Base-by-base conservation (phyloP, 2,888 invertebrate genomes). In the Pocota personata region DNA sequence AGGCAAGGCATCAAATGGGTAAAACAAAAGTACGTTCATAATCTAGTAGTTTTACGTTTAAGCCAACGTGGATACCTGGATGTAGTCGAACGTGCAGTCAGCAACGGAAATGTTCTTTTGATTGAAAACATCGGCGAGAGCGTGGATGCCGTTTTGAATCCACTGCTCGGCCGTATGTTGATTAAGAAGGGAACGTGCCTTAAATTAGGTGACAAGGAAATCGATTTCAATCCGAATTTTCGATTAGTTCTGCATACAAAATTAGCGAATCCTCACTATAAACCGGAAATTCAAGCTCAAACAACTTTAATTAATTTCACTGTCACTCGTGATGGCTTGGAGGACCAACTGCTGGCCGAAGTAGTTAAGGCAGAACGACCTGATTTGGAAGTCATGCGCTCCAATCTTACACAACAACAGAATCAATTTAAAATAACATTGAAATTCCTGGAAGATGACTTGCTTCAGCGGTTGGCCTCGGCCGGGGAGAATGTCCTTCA, bases 211-310 rank as follows among this genome's bases (percentile, higher is more conserved):
- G 98, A 98, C 91, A 96, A 96, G 90, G 98, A 98, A 93, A 95
- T 98, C 30, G 98, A 98, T 91, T 98, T 95, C 91, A 95, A 97
- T 93, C 95, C 95, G 0, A 94, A 93, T 57, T 98, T 98, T 93
- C 94, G 96, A 8, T 93, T 98, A 3, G 95, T 98, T 87, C 92
- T 98, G 0, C 98, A 98, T 91, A 98, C 98, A 0, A 98, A 98
- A 92, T 93, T 98, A 82, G 98, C 97, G 0, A 98, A 98, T 93
- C 98, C 98, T 0, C 98, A 98, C 93, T 98, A 98, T 91, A 97
- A 98, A 90, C 98, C 98, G 0, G 98, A 98, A 93, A 97, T 98
- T 95, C 98, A 98, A 92, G 98, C 98, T 0, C 98, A 98, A 93
- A 97, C 98, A 6, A 98, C 98, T 0, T 94, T 98, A 14, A 98